Base-by-base conservation (phyloP, 2,797 vertebrate species). In the Takifugu rubripes region DNA sequence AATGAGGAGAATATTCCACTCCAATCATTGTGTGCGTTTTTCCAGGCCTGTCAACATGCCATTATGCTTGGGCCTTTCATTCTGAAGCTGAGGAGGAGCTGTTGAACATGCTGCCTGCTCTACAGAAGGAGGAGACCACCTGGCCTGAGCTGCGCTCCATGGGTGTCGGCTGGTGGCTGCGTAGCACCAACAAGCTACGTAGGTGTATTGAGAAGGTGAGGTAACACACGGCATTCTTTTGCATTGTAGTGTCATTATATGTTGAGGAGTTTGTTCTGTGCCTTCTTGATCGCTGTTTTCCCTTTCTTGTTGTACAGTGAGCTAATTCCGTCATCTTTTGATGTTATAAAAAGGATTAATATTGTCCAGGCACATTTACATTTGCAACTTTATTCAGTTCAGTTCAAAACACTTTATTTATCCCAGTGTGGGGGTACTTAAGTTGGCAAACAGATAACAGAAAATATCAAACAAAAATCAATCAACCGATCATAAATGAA, bases 41-140 rank as follows among this genome's bases (percentile, higher is more conserved):
- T 43, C 6, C 70, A 99, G 97, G 97, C 16, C 80, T 99, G 60
- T 98, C 96, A 52, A 96, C 94, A 2, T 94, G 96, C 83, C 94
- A 99, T 69, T 98, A 94, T 79, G 94, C 95, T 56, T 99, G 97
- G 97, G 97, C 96, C 0, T 99, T 99, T 87, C 97, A 99, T 84
- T 99, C 97, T 0, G 96, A 98, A 73, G 95, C 95, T 0, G 96
- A 98, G 84, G 95, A 98, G 84, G 96, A 99, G 68, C 88, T 99
- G 40, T 82, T 99, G 45, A 93, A 90, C 81, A 94, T 95, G 94
- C 88, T 99, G 2, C 97, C 97, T 40, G 90, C 92, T 49, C 81
- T 98, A 64, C 97, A 99, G 79, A 99, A 93, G 70, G 89, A 89
- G 25, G 93, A 96, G 67, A 92, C 93, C 25, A 88, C 92, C 11